phyloP scores from a whole-genome alignment of 2,888 invertebrate species.

The Drosophila helvetica region DNA sequence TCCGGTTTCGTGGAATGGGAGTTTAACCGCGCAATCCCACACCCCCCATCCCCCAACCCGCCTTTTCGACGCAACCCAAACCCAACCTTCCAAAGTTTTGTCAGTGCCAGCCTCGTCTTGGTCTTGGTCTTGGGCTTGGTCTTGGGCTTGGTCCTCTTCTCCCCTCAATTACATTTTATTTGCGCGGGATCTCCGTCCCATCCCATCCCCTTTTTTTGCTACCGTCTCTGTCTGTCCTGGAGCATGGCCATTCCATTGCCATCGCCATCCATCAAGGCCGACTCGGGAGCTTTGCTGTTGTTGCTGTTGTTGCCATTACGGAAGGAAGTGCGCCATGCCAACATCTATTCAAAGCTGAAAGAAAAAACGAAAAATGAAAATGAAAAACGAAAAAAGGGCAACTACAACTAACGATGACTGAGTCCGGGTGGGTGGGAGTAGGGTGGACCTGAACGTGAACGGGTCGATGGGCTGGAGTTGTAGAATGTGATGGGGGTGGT shows the following conservation, averaged over 20 bases:
- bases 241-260: conserved; percentile 50
- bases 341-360: conserved; percentile 49
- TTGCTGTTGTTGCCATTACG: conserved; percentile 38
- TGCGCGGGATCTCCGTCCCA: conserved; percentile 60
- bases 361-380: conserved; percentile 30
- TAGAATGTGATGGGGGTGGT: conserved; percentile 12
- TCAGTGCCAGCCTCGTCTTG: conserved; percentile 43
- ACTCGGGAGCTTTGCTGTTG: conserved; percentile 22
- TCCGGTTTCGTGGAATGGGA: conserved; percentile 36
- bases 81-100: conserved; percentile 23
- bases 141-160: conserved; percentile 48
- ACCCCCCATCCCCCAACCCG: conserved; percentile 16
- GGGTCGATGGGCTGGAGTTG: conserved; percentile 12
- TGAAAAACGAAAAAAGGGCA: conserved; percentile 56
- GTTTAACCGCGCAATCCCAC: conserved; percentile 35
- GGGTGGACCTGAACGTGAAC: not conserved
- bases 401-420: conserved; percentile 47
- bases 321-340: conserved; percentile 68
- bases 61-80: not conserved
- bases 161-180: conserved; percentile 71
- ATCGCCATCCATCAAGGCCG: conserved; percentile 52
- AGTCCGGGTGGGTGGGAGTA: conserved; percentile 14
- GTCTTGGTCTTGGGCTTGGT: conserved; percentile 40
- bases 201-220: conserved; percentile 16
- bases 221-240: conserved; percentile 21